Evolutionary conservation across 30 jellyfish, hydroid and myxozoan species (phyloP), one percentile per base, ranked within the genome.

Genomic region (Sanderia malayensis): DNA sequence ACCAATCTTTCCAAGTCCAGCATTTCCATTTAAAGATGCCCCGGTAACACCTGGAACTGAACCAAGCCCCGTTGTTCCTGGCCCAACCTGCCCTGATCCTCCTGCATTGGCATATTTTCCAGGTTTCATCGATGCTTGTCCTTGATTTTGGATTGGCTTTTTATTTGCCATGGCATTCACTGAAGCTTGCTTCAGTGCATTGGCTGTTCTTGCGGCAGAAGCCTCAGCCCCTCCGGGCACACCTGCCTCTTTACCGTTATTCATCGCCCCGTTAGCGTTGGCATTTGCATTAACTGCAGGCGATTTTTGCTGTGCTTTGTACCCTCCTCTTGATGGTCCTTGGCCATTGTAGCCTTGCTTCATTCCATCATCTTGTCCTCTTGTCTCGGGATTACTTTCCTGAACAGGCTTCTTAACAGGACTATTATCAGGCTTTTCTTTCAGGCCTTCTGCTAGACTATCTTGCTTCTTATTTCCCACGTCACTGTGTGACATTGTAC

Each of bases 281-380:
- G 18, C 23, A 4, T 11, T 19, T 18, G 8, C 27, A 19, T 2
- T 19, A 4, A 2, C 18, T 8, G 64, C 64, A 9, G 64, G 64
- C 27, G 11, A 8, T 18, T 19, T 18, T 49, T 19, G 25, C 23
- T 49, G 6, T 2, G 27, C 70, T 24, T 78, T 78, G 69, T 78
- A 77, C 6, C 89, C 89, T 13, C 89, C 89, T 18, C 89, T 67
- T 17, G 89, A 78, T 4, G 89, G 89, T 0, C 89, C 89, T 18
- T 57, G 80, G 21, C 89, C 89, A 78, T 19, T 64, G 41, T 78
- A 78, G 7, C 89, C 89, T 19, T 78, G 53, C 81, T 46, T 64
- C 46, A 78, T 23, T 9, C 24, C 32, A 31, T 45, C 58, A 2
- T 7, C 73, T 34, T 76, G 61, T 24, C 45, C 82, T 27, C 89